Conservation (phyloP, 2,888 invertebrate genomes). For the Phyto melanocephala region DNA sequence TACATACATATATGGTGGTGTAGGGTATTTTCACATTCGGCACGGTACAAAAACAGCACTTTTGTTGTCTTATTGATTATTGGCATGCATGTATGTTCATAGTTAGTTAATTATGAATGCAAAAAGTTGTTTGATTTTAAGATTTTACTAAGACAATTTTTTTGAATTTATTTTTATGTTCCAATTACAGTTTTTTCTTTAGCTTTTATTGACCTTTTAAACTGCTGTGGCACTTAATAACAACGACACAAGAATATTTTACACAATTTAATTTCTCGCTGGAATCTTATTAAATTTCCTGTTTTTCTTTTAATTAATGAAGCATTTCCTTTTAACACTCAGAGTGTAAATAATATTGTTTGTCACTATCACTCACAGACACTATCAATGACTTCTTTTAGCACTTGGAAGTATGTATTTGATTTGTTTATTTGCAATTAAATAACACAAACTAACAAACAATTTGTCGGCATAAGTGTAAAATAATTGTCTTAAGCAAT, state of each 20-base stretch:
- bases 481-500: not conserved
- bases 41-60: too few species aligned
- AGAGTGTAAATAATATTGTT: not conserved
- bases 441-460: not conserved
- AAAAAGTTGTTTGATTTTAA: constrained; percentile 22
- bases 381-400: not conserved
- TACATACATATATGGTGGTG: too few species aligned
- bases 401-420: not conserved
- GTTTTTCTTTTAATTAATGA: constrained; percentile 41
- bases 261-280: not conserved
- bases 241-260: not conserved
- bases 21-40: too few species aligned
- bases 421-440: not conserved
- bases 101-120: constrained; percentile 22
- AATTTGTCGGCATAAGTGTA: not conserved
- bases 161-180: not conserved
- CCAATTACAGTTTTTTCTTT: not conserved
- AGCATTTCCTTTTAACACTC: constrained; percentile 43
- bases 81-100: too few species aligned
- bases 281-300: constrained; percentile 44
- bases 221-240: not conserved
- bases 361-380: not conserved
- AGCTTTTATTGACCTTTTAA: not conserved
- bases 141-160: not conserved
- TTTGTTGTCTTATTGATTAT: constrained; percentile 28